Evolutionary conservation across 2,113 vertebrate species (phyloP).

Genomic region (Prochilodus magdalenae): DNA sequence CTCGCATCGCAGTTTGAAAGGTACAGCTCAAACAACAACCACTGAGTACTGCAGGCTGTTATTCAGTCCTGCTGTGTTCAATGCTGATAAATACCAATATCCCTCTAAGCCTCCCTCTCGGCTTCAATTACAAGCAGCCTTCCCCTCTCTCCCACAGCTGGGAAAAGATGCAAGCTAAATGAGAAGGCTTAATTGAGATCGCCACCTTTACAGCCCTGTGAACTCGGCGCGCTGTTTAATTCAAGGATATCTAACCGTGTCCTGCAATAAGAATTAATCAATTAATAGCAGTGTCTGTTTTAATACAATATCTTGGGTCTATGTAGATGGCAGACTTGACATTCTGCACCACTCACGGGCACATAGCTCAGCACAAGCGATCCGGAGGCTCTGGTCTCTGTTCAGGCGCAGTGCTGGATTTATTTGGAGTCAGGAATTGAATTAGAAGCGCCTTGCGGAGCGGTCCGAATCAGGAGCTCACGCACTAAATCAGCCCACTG

Average conservation of each 20-base stretch:
- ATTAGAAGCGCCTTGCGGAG: constrained; percentile 26
- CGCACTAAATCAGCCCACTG: constrained; percentile 51
- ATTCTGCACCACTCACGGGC: background rate
- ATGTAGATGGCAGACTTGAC: background rate
- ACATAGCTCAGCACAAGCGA: background rate
- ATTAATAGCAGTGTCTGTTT: background rate
- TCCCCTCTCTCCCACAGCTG: constrained; percentile 58
- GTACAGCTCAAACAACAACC: too few relatives aligned
- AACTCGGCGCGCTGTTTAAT: constrained; percentile 50
- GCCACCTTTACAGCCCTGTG: constrained; percentile 55
- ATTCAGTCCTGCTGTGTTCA: constrained; percentile 52
- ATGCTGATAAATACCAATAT: constrained; percentile 54
- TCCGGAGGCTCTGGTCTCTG: constrained; percentile 24
- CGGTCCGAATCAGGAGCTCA: constrained; percentile 33
- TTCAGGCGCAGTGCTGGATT: constrained; percentile 40
- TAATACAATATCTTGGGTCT: background rate
- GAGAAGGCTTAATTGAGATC: constrained; percentile 65
- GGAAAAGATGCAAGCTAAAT: constrained; percentile 66
- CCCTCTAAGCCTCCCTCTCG: background rate
- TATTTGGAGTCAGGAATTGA: constrained; percentile 41
- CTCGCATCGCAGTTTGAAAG: too few relatives aligned
- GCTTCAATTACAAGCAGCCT: constrained; percentile 70
- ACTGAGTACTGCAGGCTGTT: background rate
- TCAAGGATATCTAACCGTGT: constrained; percentile 46
- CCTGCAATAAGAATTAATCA: constrained; percentile 28